phyloP scores from a whole-genome alignment of 37 sponge, comb jelly and placozoan species.

The Mnemiopsis leidyi region DNA sequence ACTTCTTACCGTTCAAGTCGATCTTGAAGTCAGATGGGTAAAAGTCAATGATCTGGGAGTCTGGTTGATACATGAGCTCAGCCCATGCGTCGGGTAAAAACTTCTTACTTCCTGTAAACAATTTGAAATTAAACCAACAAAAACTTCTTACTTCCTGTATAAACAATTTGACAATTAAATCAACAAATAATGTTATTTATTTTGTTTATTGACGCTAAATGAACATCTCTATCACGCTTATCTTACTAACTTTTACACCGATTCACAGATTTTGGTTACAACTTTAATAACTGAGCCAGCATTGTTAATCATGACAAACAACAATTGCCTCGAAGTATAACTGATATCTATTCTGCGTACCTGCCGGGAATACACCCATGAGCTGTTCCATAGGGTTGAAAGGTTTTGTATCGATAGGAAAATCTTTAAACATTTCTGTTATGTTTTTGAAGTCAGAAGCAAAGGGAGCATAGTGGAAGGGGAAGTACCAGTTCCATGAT shows the following conservation, averaged over 20 bases:
- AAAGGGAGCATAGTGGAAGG: conserved; percentile 99
- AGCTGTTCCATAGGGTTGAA: conserved; percentile 97
- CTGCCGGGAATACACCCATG: conserved; percentile 98
- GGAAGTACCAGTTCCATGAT: conserved; percentile 99
- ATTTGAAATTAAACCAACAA: no score
- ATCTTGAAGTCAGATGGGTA: conserved; percentile 94
- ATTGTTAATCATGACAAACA: no score
- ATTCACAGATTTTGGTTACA: no score
- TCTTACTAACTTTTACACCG: no score
- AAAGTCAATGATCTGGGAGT: conserved; percentile 97
- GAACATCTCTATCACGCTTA: no score
- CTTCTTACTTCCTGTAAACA: conserved; percentile 73
- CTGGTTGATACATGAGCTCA: conserved; percentile 79
- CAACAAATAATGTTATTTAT: no score
- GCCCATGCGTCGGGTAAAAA: conserved; percentile 91
- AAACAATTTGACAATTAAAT: no score
- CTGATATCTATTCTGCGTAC: not conserved
- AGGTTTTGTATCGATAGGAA: conserved; percentile 74
- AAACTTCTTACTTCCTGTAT: no score
- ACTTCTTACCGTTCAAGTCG: conserved; percentile 98
- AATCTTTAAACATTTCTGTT: conserved; percentile 70
- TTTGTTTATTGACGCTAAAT: no score
- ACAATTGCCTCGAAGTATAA: no score
- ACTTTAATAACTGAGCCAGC: no score
- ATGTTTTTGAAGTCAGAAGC: conserved; percentile 95